These are phyloP conservation scores for Pluvialis apricaria DNA, from an alignment of 2,113 vertebrate genomes.

Conservation along the genomic window DNA sequence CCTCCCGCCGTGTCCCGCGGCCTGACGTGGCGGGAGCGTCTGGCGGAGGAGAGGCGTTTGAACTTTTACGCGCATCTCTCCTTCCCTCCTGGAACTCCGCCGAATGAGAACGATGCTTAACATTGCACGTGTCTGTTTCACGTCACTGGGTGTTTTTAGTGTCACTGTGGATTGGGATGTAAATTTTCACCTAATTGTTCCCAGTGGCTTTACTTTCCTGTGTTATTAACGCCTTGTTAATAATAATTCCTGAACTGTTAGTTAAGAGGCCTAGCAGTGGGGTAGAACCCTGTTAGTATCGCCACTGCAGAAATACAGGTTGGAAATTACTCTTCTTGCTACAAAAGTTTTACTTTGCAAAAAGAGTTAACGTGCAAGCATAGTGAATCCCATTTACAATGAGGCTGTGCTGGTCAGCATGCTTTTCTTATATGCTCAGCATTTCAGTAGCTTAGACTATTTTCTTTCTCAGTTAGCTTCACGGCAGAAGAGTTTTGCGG, in stretches of 20 bases:
- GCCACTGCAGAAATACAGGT: not conserved
- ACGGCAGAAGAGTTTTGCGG: fast-evolving
- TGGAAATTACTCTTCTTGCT: not conserved
- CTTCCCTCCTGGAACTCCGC: not conserved
- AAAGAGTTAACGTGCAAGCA: fast-evolving
- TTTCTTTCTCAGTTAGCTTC: not conserved
- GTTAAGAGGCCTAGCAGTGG: not conserved
- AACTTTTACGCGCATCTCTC: fast-evolving
- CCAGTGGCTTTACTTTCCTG: fast-evolving
- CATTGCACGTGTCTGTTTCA: fast-evolving
- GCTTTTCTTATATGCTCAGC: not conserved
- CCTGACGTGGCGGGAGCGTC: not conserved
- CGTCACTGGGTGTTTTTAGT: too few species aligned
- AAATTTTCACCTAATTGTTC: not conserved
- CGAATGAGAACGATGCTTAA: fast-evolving
- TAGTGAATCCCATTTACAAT: fast-evolving
- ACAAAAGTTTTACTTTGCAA: not conserved
- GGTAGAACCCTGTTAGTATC: not conserved
- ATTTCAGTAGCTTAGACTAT: not conserved
- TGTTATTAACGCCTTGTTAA: not conserved
- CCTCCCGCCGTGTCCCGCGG: not conserved
- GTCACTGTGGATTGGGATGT: not conserved
- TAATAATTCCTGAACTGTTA: not conserved
- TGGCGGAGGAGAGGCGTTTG: not conserved
- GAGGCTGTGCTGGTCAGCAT: not conserved